phyloP scores from a whole-genome alignment of 2,113 vertebrate genomes.

The Anarrhichthys ocellatus region DNA sequence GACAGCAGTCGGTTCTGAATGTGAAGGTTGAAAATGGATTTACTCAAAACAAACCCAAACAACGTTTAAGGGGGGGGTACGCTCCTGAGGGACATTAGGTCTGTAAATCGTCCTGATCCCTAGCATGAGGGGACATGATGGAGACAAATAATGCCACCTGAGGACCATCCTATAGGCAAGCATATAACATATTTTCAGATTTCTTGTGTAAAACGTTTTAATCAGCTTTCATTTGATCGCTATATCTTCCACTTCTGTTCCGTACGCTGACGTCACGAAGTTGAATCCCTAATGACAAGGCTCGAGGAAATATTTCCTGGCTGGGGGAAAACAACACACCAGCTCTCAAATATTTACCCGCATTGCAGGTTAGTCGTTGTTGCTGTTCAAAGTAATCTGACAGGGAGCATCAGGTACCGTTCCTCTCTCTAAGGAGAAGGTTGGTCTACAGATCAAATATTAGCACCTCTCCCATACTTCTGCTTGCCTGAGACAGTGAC shows the following conservation, averaged over 20 bases:
- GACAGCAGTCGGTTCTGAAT: slow-evolving; percentile 89
- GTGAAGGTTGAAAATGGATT: slow-evolving; percentile 83
- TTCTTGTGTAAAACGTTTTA: too few species aligned
- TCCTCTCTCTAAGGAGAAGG: slow-evolving; percentile 9
- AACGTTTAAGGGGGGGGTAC: slow-evolving; percentile 57
- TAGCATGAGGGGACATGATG: too few species aligned
- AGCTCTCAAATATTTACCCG: slow-evolving; percentile 23
- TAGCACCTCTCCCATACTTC: slow-evolving; percentile 18
- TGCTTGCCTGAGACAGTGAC: slow-evolving; percentile 9
- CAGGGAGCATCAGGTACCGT: slow-evolving; percentile 3
- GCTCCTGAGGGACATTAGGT: slow-evolving; percentile 44
- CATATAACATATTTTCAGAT: too few species aligned
- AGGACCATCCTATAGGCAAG: too few species aligned
- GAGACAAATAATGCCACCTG: too few species aligned
- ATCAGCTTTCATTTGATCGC: too few species aligned
- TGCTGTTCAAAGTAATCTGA: not conserved
- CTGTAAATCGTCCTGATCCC: slow-evolving; percentile 12
- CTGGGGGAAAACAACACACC: slow-evolving; percentile 5
- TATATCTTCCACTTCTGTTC: not conserved
- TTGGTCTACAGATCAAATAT: not conserved
- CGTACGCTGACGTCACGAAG: too few species aligned
- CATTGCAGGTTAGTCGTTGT: not conserved
- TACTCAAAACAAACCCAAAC: slow-evolving; percentile 82
- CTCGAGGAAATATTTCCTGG: too few species aligned
- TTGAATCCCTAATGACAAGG: too few species aligned